Percentiles rank a stretch among this genome's conserved stretches.
Evolutionary conservation across 2,888 invertebrate genomes (phyloP).

Genomic region (Artemia sp.): DNA sequence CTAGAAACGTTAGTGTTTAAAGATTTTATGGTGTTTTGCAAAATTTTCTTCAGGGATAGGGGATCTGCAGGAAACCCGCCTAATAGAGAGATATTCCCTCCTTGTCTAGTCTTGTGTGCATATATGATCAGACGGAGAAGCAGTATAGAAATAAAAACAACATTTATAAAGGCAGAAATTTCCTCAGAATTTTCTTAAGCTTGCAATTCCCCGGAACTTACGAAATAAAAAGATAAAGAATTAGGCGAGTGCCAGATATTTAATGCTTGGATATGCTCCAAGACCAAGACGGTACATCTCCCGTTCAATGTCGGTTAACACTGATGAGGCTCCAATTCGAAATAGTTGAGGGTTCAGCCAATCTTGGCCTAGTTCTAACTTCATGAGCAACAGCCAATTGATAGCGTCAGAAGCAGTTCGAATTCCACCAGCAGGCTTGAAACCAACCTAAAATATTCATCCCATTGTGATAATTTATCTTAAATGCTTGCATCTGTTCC

Average conservation of each 20-base stretch:
- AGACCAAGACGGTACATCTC: constrained; percentile 36
- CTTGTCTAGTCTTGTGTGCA: no score
- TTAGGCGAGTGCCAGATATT: constrained; percentile 21
- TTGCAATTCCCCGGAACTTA: neutral
- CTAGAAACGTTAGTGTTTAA: no score
- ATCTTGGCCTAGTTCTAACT: constrained; percentile 62
- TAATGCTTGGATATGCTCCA: constrained; percentile 25
- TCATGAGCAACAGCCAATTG: constrained; percentile 65
- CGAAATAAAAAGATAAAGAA: constrained; percentile 13
- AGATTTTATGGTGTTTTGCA: no score
- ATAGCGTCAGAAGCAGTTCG: constrained; percentile 65
- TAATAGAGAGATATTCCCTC: no score
- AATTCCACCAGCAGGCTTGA: constrained; percentile 97
- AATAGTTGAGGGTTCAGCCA: constrained; percentile 67
- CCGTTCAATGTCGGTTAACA: constrained; percentile 57
- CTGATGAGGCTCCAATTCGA: constrained; percentile 82
- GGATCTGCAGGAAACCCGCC: no score
- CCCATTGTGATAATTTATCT: neutral
- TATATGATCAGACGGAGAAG: no score
- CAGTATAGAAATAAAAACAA: no score
- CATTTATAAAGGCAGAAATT: no score
- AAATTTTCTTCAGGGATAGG: no score
- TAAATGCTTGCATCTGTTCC: constrained; percentile 17
- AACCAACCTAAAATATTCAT: constrained; percentile 51
- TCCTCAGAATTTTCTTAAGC: no score